Conservation (phyloP, 2,888 invertebrate species). For the Dromius quadrimaculatus region DNA sequence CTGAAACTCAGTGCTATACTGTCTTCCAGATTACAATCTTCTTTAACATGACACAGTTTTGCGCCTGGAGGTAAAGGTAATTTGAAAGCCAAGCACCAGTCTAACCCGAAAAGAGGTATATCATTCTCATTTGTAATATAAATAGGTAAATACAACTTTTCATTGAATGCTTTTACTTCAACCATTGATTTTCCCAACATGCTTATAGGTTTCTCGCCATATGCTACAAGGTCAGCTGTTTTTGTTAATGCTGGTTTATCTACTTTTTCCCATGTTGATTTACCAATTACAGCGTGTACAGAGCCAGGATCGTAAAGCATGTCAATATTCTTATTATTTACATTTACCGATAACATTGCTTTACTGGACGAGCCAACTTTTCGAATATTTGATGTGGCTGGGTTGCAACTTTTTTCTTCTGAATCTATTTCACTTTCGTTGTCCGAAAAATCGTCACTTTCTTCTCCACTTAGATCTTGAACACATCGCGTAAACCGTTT, state of each 20-base stretch:
- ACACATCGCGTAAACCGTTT: constrained; percentile 9
- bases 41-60: constrained; percentile 39
- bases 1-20: too few species aligned
- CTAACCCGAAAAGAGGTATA: constrained; percentile 42
- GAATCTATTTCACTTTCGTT: not conserved
- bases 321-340: constrained; percentile 29
- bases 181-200: constrained; percentile 48
- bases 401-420: not conserved
- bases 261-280: constrained; percentile 43
- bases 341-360: constrained; percentile 4
- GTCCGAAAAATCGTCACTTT: constrained; percentile 15
- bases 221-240: constrained; percentile 43
- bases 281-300: constrained; percentile 26
- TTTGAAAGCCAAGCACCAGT: constrained; percentile 44
- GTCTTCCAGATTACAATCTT: not conserved
- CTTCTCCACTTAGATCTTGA: constrained; percentile 6
- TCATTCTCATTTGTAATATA: constrained; percentile 47
- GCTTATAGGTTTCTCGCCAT: constrained; percentile 39
- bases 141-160: constrained; percentile 30
- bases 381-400: not conserved
- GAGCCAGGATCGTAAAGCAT: constrained; percentile 53
- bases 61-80: constrained; percentile 51
- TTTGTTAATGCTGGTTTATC: constrained; percentile 36
- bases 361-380: constrained; percentile 14
- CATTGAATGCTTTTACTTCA: constrained; percentile 34